phyloP scores from a whole-genome alignment of 2,113 vertebrate genomes.

The Percina caprodes region DNA sequence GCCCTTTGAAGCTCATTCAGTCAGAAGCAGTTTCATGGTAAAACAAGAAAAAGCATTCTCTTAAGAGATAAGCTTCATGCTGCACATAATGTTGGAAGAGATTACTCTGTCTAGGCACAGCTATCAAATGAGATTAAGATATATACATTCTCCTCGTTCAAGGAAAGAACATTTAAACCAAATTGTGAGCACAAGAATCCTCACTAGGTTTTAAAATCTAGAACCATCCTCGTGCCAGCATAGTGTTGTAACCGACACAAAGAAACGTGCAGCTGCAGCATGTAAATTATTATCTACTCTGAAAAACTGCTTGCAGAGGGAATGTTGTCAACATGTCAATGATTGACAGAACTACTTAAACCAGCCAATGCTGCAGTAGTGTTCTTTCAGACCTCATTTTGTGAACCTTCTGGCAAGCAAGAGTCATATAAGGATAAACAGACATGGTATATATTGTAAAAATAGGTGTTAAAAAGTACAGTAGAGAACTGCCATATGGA shows the following conservation, averaged over 20 bases:
- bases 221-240: constrained; percentile 55
- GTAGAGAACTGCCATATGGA: constrained; percentile 32
- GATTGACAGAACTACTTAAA: constrained; percentile 83
- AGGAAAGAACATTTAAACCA: constrained; percentile 65
- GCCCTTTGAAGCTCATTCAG: constrained; percentile 85
- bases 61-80: constrained; percentile 85
- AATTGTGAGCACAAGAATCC: constrained; percentile 62
- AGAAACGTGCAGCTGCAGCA: constrained; percentile 72
- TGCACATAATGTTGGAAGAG: constrained; percentile 80
- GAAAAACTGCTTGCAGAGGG: constrained; percentile 75
- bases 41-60: constrained; percentile 84
- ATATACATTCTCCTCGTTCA: constrained; percentile 76
- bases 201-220: constrained; percentile 63
- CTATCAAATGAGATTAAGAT: constrained; percentile 84
- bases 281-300: constrained; percentile 82
- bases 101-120: constrained; percentile 85
- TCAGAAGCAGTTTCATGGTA: constrained; percentile 86
- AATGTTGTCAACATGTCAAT: constrained; percentile 73
- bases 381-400: constrained; percentile 73
- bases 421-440: constrained; percentile 56
- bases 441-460: constrained; percentile 38
- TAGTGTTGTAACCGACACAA: constrained; percentile 55
- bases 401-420: constrained; percentile 60
- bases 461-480: constrained; percentile 23
- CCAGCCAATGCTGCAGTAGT: constrained; percentile 65